Evolutionary conservation across 2,113 vertebrate species (phyloP), one percentile per base, ranked within the genome.

Genomic region (Rynchops niger): DNA sequence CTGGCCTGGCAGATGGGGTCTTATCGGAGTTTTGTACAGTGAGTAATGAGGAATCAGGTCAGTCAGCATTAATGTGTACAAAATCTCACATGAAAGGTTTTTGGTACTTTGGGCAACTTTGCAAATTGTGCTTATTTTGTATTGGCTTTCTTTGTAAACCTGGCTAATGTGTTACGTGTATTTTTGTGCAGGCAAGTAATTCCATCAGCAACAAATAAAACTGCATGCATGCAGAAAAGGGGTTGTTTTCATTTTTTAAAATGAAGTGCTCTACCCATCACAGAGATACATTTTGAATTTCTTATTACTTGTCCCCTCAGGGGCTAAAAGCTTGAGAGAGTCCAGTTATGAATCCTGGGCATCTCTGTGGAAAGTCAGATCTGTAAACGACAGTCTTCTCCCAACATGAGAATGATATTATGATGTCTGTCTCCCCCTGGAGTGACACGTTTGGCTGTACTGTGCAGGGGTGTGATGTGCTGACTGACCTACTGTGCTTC

Each of bases 191-290:
- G 72, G 38, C 69, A 79, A 65, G 14, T 61, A 45, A 40, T 86
- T 82, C 79, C 61, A 53, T 58, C 78, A 89, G 63, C 70, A 52
- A 38, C 66, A 87, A 97, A 97, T 93, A 96, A 96, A 96, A 77
- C 23, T 50, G 30, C 9, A 18, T 81, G 25, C 21, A 8, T n/a
- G 74, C 14, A 61, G 34, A 50, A 74, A 74, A 38, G 10, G 20
- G 6, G 11, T 62, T 45, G 63, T 30, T 92, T 62, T 87, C 7
- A 19, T 53, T 62, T 76, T 74, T 65, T 15, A 2, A 66, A 83
- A 26, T 43, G 32, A 86, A 82, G 45, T n/a, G 15, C 18, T 91
- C 43, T 55, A 22, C 36, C 30, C 49, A 56, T 49, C 36, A 34
- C 36, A 55, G 62, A 47, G 34, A 86, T 76, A 19, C n/a, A 8